Evolutionary conservation across 1,140 invertebrate genomes (phyloP).

Genomic region (Pinna nobilis): DNA sequence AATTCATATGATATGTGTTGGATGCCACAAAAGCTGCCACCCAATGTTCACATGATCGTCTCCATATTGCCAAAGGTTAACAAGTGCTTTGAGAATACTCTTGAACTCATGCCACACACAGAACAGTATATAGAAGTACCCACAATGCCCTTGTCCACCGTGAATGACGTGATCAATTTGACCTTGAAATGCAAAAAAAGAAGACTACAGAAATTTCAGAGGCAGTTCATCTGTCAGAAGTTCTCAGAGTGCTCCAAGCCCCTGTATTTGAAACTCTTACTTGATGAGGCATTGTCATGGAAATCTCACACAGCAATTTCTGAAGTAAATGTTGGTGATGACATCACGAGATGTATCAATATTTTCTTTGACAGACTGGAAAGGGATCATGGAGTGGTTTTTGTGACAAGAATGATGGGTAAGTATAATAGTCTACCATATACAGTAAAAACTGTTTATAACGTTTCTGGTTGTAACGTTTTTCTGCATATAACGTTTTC

Average conservation of each 20-base stretch:
- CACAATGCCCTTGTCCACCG: constrained; percentile 31
- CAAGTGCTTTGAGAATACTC: constrained; percentile 40
- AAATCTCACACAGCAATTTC: constrained; percentile 40
- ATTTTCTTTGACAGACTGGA: constrained; percentile 55
- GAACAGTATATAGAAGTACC: constrained; percentile 49
- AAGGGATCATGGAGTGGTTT: constrained; percentile 53
- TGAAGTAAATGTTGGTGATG: constrained; percentile 37
- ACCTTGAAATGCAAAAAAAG: constrained; percentile 38
- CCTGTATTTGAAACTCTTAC: constrained; percentile 56
- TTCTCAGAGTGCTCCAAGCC: constrained; percentile 47
- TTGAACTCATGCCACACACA: constrained; percentile 10
- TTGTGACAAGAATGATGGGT: constrained; percentile 80
- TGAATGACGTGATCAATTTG: constrained; percentile 45
- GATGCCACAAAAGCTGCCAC: constrained; percentile 62
- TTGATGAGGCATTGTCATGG: constrained; percentile 54
- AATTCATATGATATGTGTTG: constrained; percentile 61
- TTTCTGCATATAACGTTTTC: too few relatives aligned
- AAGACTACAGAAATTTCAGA: constrained; percentile 50
- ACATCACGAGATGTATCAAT: constrained; percentile 50
- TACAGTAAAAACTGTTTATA: too few relatives aligned
- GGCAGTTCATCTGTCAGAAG: constrained; percentile 39
- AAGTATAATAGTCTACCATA: constrained; percentile 6
- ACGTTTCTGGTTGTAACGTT: too few relatives aligned
- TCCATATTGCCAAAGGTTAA: constrained; percentile 60
- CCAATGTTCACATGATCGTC: constrained; percentile 81